Evolutionary conservation across 2,888 invertebrate species (phyloP).

Genomic region (Tachystola acroxantha): DNA sequence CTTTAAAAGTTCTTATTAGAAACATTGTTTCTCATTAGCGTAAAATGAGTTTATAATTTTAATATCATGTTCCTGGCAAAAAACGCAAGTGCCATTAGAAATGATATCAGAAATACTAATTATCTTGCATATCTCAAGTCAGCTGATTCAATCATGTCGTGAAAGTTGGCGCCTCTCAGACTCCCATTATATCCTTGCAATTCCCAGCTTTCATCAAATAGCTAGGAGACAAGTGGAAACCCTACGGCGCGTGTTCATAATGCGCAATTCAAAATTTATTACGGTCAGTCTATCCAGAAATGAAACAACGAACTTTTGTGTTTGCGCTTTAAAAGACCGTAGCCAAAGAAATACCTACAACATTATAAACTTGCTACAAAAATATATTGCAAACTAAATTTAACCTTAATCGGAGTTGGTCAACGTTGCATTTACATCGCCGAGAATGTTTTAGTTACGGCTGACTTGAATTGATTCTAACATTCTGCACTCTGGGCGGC

Average conservation of each 20-base stretch:
- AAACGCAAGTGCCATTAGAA: too few species aligned
- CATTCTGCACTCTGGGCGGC: constrained; percentile 56
- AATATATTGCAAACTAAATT: constrained; percentile 9
- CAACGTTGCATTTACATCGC: constrained; percentile 12
- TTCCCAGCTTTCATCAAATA: constrained; percentile 31
- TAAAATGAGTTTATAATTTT: too few species aligned
- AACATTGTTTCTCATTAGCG: too few species aligned
- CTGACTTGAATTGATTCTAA: constrained; percentile 13
- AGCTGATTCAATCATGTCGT: background rate
- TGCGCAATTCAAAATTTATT: constrained; percentile 57
- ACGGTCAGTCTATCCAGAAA: constrained; percentile 47
- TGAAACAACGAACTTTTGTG: constrained; percentile 47
- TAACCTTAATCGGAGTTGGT: constrained; percentile 9
- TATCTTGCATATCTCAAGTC: too few species aligned
- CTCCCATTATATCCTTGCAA: constrained; percentile 25
- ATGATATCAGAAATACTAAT: too few species aligned
- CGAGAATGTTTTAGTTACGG: constrained; percentile 7
- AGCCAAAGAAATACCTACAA: constrained; percentile 56
- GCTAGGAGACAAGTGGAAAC: constrained; percentile 38
- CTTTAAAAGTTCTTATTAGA: too few species aligned
- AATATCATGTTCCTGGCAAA: too few species aligned
- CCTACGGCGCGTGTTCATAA: constrained; percentile 21
- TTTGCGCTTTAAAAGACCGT: constrained; percentile 50
- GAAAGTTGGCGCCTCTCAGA: constrained; percentile 23
- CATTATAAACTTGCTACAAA: constrained; percentile 19